Evolutionary conservation across 2,113 vertebrate genomes (phyloP), one percentile per base, ranked within the genome.

Genomic region (Bubo bubo): DNA sequence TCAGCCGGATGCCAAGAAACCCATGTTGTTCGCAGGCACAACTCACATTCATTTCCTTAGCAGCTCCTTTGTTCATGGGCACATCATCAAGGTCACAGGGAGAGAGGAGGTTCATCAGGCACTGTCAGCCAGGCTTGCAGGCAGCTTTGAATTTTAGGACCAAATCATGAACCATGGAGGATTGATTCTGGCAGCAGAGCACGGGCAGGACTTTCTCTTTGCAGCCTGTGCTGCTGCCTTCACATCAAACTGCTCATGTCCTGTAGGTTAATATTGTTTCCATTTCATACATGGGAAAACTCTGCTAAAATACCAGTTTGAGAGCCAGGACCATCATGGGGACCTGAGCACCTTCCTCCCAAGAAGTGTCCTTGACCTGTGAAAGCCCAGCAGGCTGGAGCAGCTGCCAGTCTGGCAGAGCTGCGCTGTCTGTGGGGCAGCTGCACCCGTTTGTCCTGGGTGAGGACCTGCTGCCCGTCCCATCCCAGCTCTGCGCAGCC

Each of bases 371-470:
- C 55, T 81, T 79, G 73, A 27, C 56, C 49, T 23, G 26, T 23
- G n/a, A 55, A 47, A 62, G 62, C 39, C 24, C 50, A 16, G 35
- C 2, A 1, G 58, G 43, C 73, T 53, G 60, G 67, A 53, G 59
- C 27, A 53, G 59, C 52, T 13, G 24, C 45, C 18, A 8, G 62
- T 22, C 62, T 50, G 24, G 62, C 23, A 80, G n/a, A 59, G 43
- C 62, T 0, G 0, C 2, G 4, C 35, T 66, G n/a, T 26, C 55
- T 52, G 47, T 2, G 15, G 47, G 58, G 34, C 24, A 68, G 43
- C 20, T 52, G 63, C 59, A 35, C 28, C 64, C 3, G 14, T 52
- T 64, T 58, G 20, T 49, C 37, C 47, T 58, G 56, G 41, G 20
- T 34, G 16, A 85, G 56, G 47, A 72, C 18, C 52, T 82, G 66